phyloP scores from a whole-genome alignment of 2,888 invertebrate genomes.

The Protodeltote pygarga region DNA sequence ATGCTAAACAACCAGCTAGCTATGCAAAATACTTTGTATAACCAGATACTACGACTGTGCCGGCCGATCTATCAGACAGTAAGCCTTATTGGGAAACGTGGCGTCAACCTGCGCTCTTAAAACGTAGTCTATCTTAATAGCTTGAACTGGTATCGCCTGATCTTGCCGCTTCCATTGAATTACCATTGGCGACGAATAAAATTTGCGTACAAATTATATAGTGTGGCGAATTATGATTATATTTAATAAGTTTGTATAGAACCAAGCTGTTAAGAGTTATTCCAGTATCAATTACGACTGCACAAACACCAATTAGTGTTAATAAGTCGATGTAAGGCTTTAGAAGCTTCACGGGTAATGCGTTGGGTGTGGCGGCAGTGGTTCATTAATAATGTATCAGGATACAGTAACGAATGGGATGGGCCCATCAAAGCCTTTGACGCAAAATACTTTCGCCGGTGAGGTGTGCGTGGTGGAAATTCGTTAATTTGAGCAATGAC shows the following conservation, averaged over 20 bases:
- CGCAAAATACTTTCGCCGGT: conserved; percentile 40
- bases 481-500: conserved; percentile 42
- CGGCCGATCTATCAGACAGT: conserved; percentile 62
- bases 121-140: conserved; percentile 57
- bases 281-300: conserved; percentile 41
- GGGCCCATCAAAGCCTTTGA: conserved; percentile 39
- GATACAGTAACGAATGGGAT: conserved; percentile 45
- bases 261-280: conserved; percentile 41
- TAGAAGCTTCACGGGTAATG: conserved; percentile 43
- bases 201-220: conserved; percentile 61
- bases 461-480: conserved; percentile 35
- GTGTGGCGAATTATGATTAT: conserved; percentile 49
- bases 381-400: conserved; percentile 59
- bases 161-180: conserved; percentile 61
- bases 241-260: conserved; percentile 47
- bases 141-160: conserved; percentile 59
- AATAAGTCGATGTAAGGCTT: conserved; percentile 45
- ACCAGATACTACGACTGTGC: conserved; percentile 56
- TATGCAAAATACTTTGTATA: conserved; percentile 66
- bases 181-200: conserved; percentile 64
- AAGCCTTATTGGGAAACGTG: conserved; percentile 66
- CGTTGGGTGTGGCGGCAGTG: conserved; percentile 46
- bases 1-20: conserved; percentile 68
- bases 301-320: conserved; percentile 45
- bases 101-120: conserved; percentile 60